Evolutionary conservation across 2,797 vertebrate genomes (phyloP).

Genomic region (Oreochromis mossambicus): DNA sequence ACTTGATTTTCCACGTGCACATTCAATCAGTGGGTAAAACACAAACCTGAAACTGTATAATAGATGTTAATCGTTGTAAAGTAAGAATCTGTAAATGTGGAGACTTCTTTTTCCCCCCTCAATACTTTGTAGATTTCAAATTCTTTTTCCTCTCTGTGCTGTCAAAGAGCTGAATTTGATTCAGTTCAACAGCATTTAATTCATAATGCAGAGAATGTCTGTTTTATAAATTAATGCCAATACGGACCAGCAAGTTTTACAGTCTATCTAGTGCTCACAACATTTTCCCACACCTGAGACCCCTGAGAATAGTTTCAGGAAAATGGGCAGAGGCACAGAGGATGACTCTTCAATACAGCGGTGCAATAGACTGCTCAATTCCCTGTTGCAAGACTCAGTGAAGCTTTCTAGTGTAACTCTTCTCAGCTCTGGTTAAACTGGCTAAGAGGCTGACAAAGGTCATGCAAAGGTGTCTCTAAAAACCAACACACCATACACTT

Average conservation of each 20-base stretch:
- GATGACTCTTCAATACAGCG: slow-evolving; percentile 10
- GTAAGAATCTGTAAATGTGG: background rate
- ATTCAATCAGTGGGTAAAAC: background rate
- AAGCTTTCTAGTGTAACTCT: slow-evolving; percentile 18
- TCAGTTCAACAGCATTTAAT: background rate
- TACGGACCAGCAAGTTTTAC: background rate
- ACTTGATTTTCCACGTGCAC: background rate
- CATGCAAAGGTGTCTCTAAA: background rate
- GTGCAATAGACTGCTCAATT: slow-evolving; percentile 20
- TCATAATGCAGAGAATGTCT: background rate
- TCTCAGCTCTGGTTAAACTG: slow-evolving; percentile 26
- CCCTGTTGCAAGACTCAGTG: background rate
- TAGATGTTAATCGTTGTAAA: background rate
- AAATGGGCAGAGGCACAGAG: background rate
- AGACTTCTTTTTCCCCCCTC: background rate
- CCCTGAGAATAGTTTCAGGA: slow-evolving; percentile 5
- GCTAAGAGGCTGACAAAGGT: slow-evolving; percentile 10
- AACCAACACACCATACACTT: background rate
- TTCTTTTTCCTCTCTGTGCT: background rate
- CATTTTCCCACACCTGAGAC: background rate
- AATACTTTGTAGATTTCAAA: background rate
- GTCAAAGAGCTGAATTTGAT: background rate
- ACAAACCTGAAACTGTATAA: background rate
- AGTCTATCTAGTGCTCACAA: background rate
- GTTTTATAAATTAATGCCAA: background rate